Evolutionary conservation across 1,140 invertebrate species (phyloP), one percentile per base, ranked within the genome.

Genomic region (Zaprionus taronus): DNA sequence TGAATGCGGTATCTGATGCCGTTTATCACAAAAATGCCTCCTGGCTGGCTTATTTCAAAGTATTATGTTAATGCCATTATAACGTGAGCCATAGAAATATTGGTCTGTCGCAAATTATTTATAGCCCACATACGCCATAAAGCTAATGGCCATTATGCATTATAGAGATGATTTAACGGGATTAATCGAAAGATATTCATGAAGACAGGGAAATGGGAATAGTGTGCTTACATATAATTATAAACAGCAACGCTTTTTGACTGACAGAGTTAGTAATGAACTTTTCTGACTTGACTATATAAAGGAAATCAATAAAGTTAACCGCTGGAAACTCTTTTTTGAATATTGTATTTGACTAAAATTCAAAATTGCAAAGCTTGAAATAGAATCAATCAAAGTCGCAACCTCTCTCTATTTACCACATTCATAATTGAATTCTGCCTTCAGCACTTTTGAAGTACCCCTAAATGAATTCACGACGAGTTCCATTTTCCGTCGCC

Each of bases 41-140:
- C 74, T 78, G 72, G 51, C 36, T 17, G 26, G 68, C 58, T 55
- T 12, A 49, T 60, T 34, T 60, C 44, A 71, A 57, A 71, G 73
- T 80, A 58, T 83, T 86, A 83, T 86, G 83, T 70, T 86, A 87
- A 87, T 86, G 83, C 72, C 73, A 65, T 83, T 87, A 80, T 87
- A 83, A 86, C 83, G 83, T 86, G 83, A 86, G 79, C 85, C 57
- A 87, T 74, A 78, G 44, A 87, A 87, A 86, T 86, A 87, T 79
- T 73, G 64, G 55, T 82, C 71, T 73, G 67, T 63, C 36, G n/a
- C 68, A 53, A 77, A 73, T 70, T 57, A 71, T 85, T 86, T 87
- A 72, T 86, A 73, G 83, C 38, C 41, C 53, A 47, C 68, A 76
- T 82, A 81, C 34, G 51, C 56, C 56, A 57, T 49, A 64, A 60